Percentiles rank a stretch among this genome's conserved stretches.
Conservation (phyloP, 2,113 vertebrate species). For the Saguinus midas region DNA sequence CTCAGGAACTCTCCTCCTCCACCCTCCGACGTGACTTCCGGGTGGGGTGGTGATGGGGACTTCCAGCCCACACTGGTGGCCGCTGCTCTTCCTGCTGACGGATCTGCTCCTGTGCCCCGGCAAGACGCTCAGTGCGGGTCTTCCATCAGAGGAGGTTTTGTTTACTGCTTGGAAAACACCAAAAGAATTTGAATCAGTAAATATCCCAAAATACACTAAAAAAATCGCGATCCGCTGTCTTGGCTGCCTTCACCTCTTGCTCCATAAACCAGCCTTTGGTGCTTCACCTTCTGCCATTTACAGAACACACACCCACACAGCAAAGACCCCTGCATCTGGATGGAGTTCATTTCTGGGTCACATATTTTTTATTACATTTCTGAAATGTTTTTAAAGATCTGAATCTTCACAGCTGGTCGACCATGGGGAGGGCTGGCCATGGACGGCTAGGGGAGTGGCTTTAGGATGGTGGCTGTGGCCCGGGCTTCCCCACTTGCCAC, state of each 20-base stretch:
- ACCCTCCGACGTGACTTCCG: accelerated
- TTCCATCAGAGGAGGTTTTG: background rate
- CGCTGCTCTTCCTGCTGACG: background rate
- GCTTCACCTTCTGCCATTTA: background rate
- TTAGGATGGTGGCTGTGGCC: accelerated
- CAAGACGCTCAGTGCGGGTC: accelerated
- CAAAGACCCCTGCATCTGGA: background rate
- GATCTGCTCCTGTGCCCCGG: background rate
- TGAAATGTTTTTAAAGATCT: background rate
- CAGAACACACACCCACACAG: background rate
- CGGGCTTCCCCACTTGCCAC: background rate
- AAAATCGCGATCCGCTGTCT: background rate
- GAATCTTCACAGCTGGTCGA: background rate
- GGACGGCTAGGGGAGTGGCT: background rate
- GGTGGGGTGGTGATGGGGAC: accelerated
- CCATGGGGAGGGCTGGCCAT: accelerated
- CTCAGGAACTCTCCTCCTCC: background rate
- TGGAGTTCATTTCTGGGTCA: background rate
- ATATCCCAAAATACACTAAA: background rate
- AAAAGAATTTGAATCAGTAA: background rate
- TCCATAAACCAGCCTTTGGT: background rate
- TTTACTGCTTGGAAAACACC: background rate
- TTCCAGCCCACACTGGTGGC: background rate
- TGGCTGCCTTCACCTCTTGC: background rate
- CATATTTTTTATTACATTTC: conserved; percentile 1